Percentiles rank a stretch among this genome's conserved stretches.
Conservation (phyloP, 2,888 invertebrate species). For the Drosophila multiciliata region DNA sequence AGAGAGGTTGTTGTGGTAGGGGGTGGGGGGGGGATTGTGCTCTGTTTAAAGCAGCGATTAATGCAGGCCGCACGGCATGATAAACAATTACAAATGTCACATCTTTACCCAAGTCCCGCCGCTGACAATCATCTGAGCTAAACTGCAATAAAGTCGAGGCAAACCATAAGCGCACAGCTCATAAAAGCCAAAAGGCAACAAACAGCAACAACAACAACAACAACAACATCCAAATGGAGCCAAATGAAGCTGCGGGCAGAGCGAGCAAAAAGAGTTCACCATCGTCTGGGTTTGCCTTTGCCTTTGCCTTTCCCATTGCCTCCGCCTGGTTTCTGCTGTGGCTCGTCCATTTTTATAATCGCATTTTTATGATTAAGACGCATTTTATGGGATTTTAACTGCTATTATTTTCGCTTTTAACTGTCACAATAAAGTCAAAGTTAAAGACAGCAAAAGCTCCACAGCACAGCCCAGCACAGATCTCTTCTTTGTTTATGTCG, state of each 20-base stretch:
- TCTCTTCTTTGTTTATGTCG: slow-evolving; percentile 67
- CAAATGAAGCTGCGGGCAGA: slow-evolving; percentile 11
- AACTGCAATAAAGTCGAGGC: slow-evolving; percentile 67
- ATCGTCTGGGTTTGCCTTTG: slow-evolving; percentile 3
- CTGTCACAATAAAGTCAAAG: slow-evolving; percentile 80
- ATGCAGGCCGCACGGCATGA: slow-evolving; percentile 37
- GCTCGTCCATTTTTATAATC: slow-evolving; percentile 78
- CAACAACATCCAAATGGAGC: slow-evolving; percentile 23
- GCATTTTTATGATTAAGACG: slow-evolving; percentile 83
- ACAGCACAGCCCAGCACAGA: slow-evolving; percentile 50
- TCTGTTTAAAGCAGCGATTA: slow-evolving; percentile 24
- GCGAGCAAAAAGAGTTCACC: slow-evolving; percentile 52
- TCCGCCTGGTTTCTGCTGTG: slow-evolving; percentile 22
- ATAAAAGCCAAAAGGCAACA: slow-evolving; percentile 68
- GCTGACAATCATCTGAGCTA: slow-evolving; percentile 27
- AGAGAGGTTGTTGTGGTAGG: not conserved
- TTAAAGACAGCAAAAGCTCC: slow-evolving; percentile 76
- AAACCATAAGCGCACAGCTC: slow-evolving; percentile 68
- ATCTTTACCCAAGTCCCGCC: slow-evolving; percentile 20
- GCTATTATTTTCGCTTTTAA: slow-evolving; percentile 81
- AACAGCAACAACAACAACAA: slow-evolving; percentile 36
- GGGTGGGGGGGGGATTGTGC: not conserved
- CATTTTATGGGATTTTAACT: slow-evolving; percentile 81
- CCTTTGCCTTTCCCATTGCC: not conserved
- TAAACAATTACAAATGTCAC: slow-evolving; percentile 74